Evolutionary conservation across 2,888 invertebrate genomes (phyloP), one percentile per base, ranked within the genome.

Genomic region (Boloria euphrosyne): DNA sequence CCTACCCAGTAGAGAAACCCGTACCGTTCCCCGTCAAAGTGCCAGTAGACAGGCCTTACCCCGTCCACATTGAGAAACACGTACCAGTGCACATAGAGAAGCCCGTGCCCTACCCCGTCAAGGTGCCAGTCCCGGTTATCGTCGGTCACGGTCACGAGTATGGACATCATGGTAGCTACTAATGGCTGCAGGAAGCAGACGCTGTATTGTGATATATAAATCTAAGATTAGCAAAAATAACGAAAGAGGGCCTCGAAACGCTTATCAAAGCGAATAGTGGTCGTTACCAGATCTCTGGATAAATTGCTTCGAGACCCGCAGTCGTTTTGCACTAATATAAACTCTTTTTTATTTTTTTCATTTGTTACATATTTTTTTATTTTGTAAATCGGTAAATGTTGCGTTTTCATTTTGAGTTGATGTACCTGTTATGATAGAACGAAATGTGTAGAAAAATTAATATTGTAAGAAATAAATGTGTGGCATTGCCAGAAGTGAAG

Each of bases 81-180:
- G 93, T 95, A 46, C 95, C 94, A 27, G 93, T 93, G 77, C 95
- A 95, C 68, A 94, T 95, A 6, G 94, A 94, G 75, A 93, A 94
- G 69, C 94, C 93, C 68, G 93, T 94, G 87, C 95, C 90, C 73
- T 95, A 93, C 89, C 95, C 91, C 75, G 94, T 94, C 70, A 94
- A 95, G 83, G 94, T 94, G 71, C 90, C 89, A 60, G 90, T 92
- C 70, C 93, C 93, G 76, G 93, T 93, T 57, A 84, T 92, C 69
- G 85, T 93, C 76, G 84, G 87, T 80, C 89, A 90, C 78, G 89
- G 90, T 78, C 88, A 92, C 85, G 91, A 85, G 83, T 86, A 90
- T 83, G 89, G 86, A 75, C 88, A 91, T 86, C 90, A 93, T 91
- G 92, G 81, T 80, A 86, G 92, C 90, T 92, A 92, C 81, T 92